Percentiles rank a stretch among this genome's conserved stretches.
phyloP scores from a whole-genome alignment of 2,113 vertebrate genomes.

The Peromyscus polionotus region DNA sequence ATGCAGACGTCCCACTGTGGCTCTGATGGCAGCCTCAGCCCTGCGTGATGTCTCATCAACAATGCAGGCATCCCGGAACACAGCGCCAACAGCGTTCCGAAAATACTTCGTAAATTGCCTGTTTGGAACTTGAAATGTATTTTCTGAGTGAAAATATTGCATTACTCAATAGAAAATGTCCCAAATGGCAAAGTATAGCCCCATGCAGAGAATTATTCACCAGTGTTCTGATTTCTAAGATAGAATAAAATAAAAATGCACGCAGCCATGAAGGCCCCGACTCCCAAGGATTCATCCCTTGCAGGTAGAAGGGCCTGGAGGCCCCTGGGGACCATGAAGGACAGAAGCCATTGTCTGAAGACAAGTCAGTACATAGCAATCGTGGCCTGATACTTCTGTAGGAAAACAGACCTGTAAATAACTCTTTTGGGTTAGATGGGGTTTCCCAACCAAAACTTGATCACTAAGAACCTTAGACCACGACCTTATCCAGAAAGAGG shows the following conservation, averaged over 20 bases:
- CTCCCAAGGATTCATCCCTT: not conserved
- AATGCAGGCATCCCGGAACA: not conserved
- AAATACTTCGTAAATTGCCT: conserved; percentile 56
- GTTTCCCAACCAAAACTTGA: not conserved
- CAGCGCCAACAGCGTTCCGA: conserved; percentile 7
- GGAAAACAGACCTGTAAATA: not conserved
- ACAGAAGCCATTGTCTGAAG: not conserved
- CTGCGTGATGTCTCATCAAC: conserved; percentile 29
- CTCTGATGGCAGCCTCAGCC: conserved; percentile 10
- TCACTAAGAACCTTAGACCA: not conserved
- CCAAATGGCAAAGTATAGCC: conserved; percentile 15
- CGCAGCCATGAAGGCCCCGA: not conserved
- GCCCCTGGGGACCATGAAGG: not conserved
- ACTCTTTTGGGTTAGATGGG: not conserved
- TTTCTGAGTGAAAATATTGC: conserved; percentile 54
- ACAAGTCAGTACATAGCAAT: not conserved
- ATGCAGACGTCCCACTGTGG: not conserved
- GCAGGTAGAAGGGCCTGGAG: not conserved
- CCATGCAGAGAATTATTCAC: conserved; percentile 14
- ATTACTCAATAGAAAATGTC: conserved; percentile 47
- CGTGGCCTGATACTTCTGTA: not conserved
- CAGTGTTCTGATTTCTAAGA: not conserved
- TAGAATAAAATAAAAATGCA: not conserved
- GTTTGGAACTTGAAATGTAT: conserved; percentile 54
- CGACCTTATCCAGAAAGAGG: not conserved